These are phyloP conservation scores for Pampusana beccarii DNA, from an alignment of 2,113 vertebrate genomes.

Conservation along the genomic window DNA sequence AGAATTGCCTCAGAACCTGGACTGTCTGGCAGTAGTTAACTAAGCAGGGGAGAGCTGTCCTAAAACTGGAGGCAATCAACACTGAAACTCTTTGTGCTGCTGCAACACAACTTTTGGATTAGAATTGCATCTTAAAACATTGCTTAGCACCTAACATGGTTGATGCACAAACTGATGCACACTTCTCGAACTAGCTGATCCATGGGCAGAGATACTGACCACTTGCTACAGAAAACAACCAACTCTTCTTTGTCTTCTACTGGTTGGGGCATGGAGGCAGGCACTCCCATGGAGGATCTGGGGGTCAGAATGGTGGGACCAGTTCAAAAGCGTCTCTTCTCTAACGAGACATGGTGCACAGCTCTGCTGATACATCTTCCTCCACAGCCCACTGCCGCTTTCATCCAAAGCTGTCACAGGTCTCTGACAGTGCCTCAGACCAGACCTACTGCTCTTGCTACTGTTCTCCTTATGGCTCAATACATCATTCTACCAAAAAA, in stretches of 20 bases:
- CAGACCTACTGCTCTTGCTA: neutral
- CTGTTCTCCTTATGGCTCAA: neutral
- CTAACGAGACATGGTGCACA: accelerated
- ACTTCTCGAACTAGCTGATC: neutral
- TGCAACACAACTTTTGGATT: neutral
- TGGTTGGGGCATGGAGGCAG: no score
- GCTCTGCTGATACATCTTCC: neutral
- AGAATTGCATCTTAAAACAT: neutral
- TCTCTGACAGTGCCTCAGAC: neutral
- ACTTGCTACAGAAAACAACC: neutral
- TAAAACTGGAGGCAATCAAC: neutral
- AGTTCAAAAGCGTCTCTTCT: neutral
- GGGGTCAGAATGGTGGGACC: neutral
- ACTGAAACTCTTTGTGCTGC: neutral
- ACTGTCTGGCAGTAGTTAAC: neutral
- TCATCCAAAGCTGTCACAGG: neutral
- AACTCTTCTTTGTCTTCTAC: neutral
- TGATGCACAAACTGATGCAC: neutral
- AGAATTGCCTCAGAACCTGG: neutral
- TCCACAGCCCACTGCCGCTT: neutral
- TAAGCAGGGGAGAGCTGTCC: neutral
- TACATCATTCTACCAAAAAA: neutral
- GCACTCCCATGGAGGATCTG: neutral
- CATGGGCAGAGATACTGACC: neutral
- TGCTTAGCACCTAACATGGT: neutral